Evolutionary conservation across 2,888 invertebrate species (phyloP).

Genomic region (Venusia cambrica): DNA sequence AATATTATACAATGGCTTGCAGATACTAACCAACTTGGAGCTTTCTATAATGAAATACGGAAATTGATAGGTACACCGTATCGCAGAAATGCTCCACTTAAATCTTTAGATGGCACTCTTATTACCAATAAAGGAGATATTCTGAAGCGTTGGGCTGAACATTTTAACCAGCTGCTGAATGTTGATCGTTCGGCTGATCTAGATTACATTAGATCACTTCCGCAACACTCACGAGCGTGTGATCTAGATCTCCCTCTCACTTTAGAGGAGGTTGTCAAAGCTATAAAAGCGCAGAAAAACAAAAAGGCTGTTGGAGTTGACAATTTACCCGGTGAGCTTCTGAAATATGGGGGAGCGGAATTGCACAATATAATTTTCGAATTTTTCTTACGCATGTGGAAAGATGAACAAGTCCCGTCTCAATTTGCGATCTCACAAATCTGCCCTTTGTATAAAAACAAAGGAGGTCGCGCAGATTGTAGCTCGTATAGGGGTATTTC

Average conservation of each 20-base stretch:
- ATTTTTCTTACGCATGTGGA: conserved; percentile 4
- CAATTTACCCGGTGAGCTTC: not conserved
- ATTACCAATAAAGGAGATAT: not conserved
- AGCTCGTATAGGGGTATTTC: conserved; percentile 7
- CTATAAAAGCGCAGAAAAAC: conserved; percentile 1
- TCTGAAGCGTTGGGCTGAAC: conserved; percentile 2
- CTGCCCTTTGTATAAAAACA: conserved; percentile 3
- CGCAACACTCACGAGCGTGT: not conserved
- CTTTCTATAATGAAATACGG: conserved; percentile 3
- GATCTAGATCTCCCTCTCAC: not conserved
- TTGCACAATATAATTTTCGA: not conserved
- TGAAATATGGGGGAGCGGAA: conserved; percentile 5
- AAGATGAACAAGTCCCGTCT: not conserved
- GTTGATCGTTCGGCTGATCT: conserved; percentile 6
- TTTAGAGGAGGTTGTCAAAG: not conserved
- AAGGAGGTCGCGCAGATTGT: conserved; percentile 3
- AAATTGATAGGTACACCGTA: not conserved
- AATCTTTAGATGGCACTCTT: not conserved
- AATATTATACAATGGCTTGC: not conserved
- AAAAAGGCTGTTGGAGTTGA: conserved; percentile 2
- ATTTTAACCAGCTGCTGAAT: conserved; percentile 4
- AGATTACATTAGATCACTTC: not conserved
- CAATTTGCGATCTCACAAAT: not conserved
- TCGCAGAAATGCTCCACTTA: not conserved
- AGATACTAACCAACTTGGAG: conserved; percentile 6